Evolutionary conservation across 2,797 vertebrate genomes (phyloP), one percentile per base, ranked within the genome.

Genomic region (Crypturellus tataupa): DNA sequence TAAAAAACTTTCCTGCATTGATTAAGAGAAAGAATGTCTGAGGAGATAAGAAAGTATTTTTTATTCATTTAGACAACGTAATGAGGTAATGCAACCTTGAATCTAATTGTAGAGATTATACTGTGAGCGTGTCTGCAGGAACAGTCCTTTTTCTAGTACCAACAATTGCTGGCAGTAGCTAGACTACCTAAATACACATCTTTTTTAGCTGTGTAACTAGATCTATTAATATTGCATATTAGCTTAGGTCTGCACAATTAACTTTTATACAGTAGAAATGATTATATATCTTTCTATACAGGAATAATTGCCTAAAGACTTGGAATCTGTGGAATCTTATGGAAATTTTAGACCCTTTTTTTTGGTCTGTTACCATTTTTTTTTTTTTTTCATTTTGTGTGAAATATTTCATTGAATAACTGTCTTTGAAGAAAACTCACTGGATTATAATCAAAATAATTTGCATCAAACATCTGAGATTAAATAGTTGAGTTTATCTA

Each of bases 381-480:
- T n/a, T 23, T 63, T 55, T 58, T 27, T 68, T 90, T 85, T 81
- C 53, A 37, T 35, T 42, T 59, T 87, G 40, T 33, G 21, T 87
- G 75, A 79, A 80, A 79, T 77, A 91, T 85, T 91, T 65, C 27
- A 46, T 31, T 53, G 85, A 78, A 79, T 83, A 89, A 80, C 20
- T 0, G 0, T 44, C 62, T 88, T 93, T 81, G 67, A 95, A 92
- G 59, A 95, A 95, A 86, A 60, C 29, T 75, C 1, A 1, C 10
- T 85, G 65, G 89, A 92, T 75, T 96, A n/a, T 72, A 92, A 92
- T 89, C 39, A 87, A 92, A 94, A 95, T 68, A 88, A 80, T 93
- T 95, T 93, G 25, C 86, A 89, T 92, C 53, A 80, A 31, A 75
- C 84, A 94, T 84, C 53, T 87, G 86, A 96, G 69, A 82, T 80